Percentiles rank a stretch among this genome's conserved stretches.
Evolutionary conservation across 2,888 invertebrate genomes (phyloP).

Genomic region (Galerucella pusilla): DNA sequence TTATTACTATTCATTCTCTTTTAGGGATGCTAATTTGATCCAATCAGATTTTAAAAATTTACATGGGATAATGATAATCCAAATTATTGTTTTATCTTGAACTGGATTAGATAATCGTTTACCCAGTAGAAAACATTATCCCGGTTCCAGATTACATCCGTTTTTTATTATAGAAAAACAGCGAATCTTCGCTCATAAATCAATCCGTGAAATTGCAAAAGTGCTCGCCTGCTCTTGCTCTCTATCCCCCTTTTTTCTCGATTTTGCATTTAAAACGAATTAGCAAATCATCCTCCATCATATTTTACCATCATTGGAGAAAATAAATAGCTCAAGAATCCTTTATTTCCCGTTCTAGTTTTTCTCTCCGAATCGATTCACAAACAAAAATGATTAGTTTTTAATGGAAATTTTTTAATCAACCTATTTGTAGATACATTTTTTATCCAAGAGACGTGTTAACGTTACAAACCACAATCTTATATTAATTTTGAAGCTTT

Average conservation of each 20-base stretch:
- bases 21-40: neutral
- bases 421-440: neutral
- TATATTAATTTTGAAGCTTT: too few relatives aligned
- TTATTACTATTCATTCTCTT: slow-evolving; percentile 17
- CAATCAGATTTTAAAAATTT: slow-evolving; percentile 8
- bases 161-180: slow-evolving; percentile 27
- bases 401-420: slow-evolving; percentile 59
- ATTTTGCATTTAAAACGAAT: slow-evolving; percentile 47
- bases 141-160: slow-evolving; percentile 36
- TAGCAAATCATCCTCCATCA: slow-evolving; percentile 50
- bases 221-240: slow-evolving; percentile 22
- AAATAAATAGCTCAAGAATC: slow-evolving; percentile 34
- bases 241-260: slow-evolving; percentile 15
- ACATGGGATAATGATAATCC: neutral
- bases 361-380: slow-evolving; percentile 54
- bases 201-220: slow-evolving; percentile 47
- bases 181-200: slow-evolving; percentile 42
- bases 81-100: neutral
- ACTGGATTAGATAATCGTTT: slow-evolving; percentile 25
- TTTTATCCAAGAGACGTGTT: too few relatives aligned
- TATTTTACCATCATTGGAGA: slow-evolving; percentile 46
- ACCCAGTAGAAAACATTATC: slow-evolving; percentile 25
- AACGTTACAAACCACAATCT: too few relatives aligned
- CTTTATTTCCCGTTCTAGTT: slow-evolving; percentile 22
- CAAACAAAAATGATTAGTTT: slow-evolving; percentile 62